Percentiles rank a stretch among this genome's conserved stretches.
Conservation (phyloP, 2,888 invertebrate genomes). For the Eupithecia subumbrata region DNA sequence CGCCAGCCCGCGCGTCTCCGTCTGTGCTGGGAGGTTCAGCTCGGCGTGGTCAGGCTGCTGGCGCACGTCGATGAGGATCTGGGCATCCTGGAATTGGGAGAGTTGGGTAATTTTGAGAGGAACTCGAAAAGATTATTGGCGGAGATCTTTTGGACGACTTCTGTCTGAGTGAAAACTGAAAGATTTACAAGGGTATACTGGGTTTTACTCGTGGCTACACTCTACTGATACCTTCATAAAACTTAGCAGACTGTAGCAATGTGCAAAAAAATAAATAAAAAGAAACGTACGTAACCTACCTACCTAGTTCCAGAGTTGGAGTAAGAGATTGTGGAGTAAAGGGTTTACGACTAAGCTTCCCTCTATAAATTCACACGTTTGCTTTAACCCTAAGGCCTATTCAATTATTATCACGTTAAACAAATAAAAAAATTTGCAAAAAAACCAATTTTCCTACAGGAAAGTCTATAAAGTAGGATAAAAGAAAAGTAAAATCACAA, state of each 20-base stretch:
- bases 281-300: background rate
- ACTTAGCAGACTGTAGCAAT: too few species aligned
- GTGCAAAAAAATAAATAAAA: background rate
- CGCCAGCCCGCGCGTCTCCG: constrained; percentile 59
- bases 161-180: background rate
- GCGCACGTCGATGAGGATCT: constrained; percentile 43
- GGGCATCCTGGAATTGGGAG: constrained; percentile 46
- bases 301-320: background rate
- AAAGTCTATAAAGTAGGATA: background rate
- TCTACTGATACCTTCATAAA: background rate
- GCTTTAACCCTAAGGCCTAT: too few species aligned
- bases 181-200: background rate
- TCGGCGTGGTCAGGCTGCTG: constrained; percentile 17
- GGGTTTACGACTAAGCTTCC: too few species aligned
- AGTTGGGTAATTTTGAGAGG: background rate
- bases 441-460: background rate
- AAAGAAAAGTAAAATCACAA: background rate
- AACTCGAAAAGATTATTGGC: background rate
- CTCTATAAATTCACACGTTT: too few species aligned
- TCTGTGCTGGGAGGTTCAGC: constrained; percentile 45
- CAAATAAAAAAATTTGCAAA: background rate
- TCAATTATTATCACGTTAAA: too few species aligned
- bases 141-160: background rate
- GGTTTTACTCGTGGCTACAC: background rate
- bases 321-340: too few species aligned